These are phyloP conservation scores for Zaprionus ghesquierei DNA, from an alignment of 1,140 invertebrate species.

Conservation along the genomic window DNA sequence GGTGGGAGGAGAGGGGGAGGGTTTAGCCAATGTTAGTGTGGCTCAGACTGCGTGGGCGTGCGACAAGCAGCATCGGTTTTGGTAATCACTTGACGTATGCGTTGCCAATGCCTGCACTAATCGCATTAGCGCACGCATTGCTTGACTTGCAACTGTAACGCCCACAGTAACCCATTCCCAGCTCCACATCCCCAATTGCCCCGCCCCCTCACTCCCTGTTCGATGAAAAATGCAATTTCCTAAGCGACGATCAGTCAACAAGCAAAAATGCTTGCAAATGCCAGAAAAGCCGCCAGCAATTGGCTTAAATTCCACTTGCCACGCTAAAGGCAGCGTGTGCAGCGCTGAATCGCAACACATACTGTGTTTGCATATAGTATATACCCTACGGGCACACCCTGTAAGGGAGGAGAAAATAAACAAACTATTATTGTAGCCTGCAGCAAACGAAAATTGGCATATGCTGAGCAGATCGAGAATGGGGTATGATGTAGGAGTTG, in stretches of 20 bases:
- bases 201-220: background rate
- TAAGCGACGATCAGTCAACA: constrained; percentile 1
- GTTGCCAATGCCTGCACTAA: constrained; percentile 40
- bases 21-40: background rate
- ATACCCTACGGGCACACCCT: background rate
- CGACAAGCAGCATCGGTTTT: constrained; percentile 16
- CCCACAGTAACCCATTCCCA: background rate
- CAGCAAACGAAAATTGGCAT: background rate
- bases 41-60: background rate
- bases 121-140: constrained; percentile 34
- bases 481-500: background rate
- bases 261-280: background rate
- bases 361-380: background rate
- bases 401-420: background rate
- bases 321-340: background rate
- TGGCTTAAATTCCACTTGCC: background rate
- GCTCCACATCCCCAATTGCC: background rate
- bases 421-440: background rate
- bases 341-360: background rate
- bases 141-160: background rate
- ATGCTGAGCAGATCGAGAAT: background rate
- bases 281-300: background rate
- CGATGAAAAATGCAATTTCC: constrained; percentile 16
- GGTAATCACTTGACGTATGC: constrained; percentile 25
- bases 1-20: background rate